Evolutionary conservation across 92 coral and sea anemone genomes (phyloP), one percentile per base, ranked within the genome.

Genomic region (Heteractis magnifica): DNA sequence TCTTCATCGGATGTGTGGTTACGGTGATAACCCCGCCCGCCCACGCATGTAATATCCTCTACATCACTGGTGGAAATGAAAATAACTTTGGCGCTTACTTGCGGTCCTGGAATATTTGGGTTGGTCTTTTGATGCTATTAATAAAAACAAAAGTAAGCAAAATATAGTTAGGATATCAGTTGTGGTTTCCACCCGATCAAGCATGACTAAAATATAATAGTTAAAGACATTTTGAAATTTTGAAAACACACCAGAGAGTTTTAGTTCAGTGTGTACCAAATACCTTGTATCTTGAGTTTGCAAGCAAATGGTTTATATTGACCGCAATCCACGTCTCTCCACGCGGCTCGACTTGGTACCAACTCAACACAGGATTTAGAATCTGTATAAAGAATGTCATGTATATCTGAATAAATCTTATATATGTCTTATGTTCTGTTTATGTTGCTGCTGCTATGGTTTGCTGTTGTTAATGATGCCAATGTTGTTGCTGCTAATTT

Each of bases 311-410:
- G 98, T 44, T 85, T 91, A 77, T 90, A 94, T 12, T 82, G 81
- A 26, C 94, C 92, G 79, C 99, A 96, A 79, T 71, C 84, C 41
- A 52, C 89, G 76, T 94, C 97, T 62, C 83, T 87, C 99, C 99
- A 96, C n/a, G 87, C 82, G 8, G 90, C 92, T n/a, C 82, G 89
- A 58, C 85, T 65, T 26, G 92, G 78, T 64, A 85, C 79, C 65
- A 96, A 72, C 87, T 87, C 90, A 52, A 92, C 94, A 77, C 99
- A 96, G 55, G 96, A 94, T 87, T 84, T 94, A 5, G 77, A 82
- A 88, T 90, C 98, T 95, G 79, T 44, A 16, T 12, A 50, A 72
- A 21, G 48, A 13, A 21, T 8, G 51, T 44, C 11, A 72, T 7
- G 16, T 34, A 34, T 34, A 34, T 34, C 3, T 34, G 3, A 34